phyloP scores from a whole-genome alignment of 2,797 vertebrate genomes.

The Sebastes oblongus region DNA sequence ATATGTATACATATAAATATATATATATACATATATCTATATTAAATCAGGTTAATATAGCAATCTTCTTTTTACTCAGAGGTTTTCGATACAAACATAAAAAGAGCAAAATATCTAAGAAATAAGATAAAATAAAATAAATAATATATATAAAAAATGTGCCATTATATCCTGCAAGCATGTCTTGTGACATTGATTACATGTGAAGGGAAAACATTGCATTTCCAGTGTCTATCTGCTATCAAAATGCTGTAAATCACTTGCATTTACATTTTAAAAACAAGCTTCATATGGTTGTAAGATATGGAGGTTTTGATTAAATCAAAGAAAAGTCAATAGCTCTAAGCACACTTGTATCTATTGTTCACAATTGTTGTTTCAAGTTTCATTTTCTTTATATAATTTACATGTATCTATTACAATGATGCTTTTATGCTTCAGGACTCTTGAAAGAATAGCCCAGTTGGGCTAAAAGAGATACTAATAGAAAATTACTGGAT shows the following conservation, averaged over 20 bases:
- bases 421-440: too few relatives aligned
- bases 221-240: neutral
- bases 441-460: too few relatives aligned
- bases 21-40: neutral
- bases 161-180: neutral
- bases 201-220: neutral
- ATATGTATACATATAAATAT: too few relatives aligned
- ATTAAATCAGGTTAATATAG: neutral
- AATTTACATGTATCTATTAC: too few relatives aligned
- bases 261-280: slow-evolving; percentile 8
- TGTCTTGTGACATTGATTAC: neutral
- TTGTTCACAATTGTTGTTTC: neutral
- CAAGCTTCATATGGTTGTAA: neutral
- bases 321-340: neutral
- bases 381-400: neutral
- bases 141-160: too few relatives aligned
- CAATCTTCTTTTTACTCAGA: neutral
- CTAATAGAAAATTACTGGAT: too few relatives aligned
- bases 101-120: neutral
- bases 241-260: neutral
- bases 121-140: neutral
- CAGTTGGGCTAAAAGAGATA: too few relatives aligned
- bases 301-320: neutral
- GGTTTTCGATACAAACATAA: neutral
- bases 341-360: too few relatives aligned